A percentile compares a stretch with the other conserved stretches of the same genome.
Evolutionary conservation across 64 coral and sea anemone species (phyloP).

Genomic region (Anthopleura sola): DNA sequence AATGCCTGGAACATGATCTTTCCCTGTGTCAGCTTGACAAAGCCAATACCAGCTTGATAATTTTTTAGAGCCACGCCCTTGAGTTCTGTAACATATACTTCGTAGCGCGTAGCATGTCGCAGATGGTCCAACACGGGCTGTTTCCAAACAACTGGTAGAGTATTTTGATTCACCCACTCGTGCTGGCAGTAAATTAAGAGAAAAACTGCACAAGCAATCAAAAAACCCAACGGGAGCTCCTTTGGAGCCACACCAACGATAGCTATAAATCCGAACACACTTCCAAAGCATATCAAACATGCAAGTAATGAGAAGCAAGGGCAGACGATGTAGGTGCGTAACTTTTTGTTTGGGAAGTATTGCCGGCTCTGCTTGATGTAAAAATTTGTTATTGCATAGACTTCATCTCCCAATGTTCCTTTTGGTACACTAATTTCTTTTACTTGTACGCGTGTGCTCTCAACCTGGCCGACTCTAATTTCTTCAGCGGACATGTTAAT

Average conservation of each 20-base stretch:
- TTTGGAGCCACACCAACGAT: neutral
- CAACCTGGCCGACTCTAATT: neutral
- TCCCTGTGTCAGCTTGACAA: conserved; percentile 35
- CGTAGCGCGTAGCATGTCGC: conserved; percentile 24
- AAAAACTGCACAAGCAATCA: conserved; percentile 16
- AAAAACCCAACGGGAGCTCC: conserved; percentile 5
- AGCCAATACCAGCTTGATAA: conserved; percentile 58
- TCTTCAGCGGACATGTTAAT: neutral
- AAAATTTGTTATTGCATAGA: conserved; percentile 44
- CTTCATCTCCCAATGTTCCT: conserved; percentile 25
- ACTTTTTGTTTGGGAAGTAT: conserved; percentile 50
- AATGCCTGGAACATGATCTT: conserved; percentile 66
- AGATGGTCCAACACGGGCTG: conserved; percentile 45
- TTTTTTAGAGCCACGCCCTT: conserved; percentile 51
- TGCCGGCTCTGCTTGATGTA: conserved; percentile 67
- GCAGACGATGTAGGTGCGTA: conserved; percentile 44
- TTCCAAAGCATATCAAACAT: neutral
- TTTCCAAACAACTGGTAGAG: conserved; percentile 40
- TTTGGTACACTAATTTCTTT: conserved; percentile 42
- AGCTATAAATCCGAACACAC: conserved; percentile 17
- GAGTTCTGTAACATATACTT: conserved; percentile 54
- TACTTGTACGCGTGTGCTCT: conserved; percentile 18
- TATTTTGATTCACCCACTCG: conserved; percentile 48
- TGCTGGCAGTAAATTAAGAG: conserved; percentile 59
- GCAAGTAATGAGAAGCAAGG: neutral